Conservation (phyloP, 2,797 vertebrate species). For the Momotus momota region DNA sequence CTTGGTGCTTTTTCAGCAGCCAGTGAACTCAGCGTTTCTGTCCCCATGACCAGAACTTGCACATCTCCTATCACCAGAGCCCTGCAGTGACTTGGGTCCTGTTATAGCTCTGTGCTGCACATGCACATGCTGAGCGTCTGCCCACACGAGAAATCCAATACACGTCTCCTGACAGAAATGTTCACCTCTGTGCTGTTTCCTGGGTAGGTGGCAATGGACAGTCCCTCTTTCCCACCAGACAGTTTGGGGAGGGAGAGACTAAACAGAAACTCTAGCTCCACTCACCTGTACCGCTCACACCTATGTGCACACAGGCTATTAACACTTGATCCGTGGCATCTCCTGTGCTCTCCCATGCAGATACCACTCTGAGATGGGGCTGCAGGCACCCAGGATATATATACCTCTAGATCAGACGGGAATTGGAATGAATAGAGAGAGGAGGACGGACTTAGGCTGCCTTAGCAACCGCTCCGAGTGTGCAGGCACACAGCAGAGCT, state of each 20-base stretch:
- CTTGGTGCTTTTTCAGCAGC: not conserved
- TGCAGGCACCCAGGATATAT: fast-evolving
- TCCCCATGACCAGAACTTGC: not conserved
- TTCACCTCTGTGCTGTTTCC: not conserved
- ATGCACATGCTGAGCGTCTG: not conserved
- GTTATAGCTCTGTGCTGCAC: not conserved
- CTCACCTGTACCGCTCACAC: not conserved
- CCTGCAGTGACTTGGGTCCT: not conserved
- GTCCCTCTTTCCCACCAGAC: not conserved
- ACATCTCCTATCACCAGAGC: not conserved
- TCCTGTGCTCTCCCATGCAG: not conserved
- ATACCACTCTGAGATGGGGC: not conserved
- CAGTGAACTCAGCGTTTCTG: not conserved
- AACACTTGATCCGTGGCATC: fast-evolving
- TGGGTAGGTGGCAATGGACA: fast-evolving
- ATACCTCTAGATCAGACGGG: not conserved
- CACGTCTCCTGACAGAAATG: not conserved
- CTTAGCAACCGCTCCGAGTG: not conserved
- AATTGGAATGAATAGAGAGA: not conserved
- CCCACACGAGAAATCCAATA: not conserved
- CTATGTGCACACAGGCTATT: not conserved
- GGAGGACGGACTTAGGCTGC: not conserved
- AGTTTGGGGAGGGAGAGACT: not conserved
- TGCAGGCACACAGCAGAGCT: fast-evolving
- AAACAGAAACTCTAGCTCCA: not conserved